Base-by-base conservation (phyloP, 2,797 vertebrate species). In the Chrysocyon brachyurus region DNA sequence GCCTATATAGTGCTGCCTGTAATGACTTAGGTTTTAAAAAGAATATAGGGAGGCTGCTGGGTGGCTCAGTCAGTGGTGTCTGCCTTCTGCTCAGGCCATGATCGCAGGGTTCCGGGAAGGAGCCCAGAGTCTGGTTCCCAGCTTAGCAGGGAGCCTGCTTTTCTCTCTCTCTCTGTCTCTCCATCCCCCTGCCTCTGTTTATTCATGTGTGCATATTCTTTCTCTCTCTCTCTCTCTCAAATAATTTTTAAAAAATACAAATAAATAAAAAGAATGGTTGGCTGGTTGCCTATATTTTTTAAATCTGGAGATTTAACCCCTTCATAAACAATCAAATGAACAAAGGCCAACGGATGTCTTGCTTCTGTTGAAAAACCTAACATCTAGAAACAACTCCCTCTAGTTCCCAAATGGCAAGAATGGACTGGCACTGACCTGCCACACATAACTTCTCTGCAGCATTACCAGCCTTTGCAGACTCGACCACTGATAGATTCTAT, bases 391-490 rank as follows among this genome's bases (percentile, higher is more conserved):
- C 33, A 82, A 22, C 24, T 6, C 6, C 5, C 6, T 36, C 28
- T 31, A 12, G 36, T 22, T 89, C 24, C 31, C 68, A 70, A 81
- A 61, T 21, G 19, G 6, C 73, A 59, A 77, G 7, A 75, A 33
- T 12, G 31, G 52, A n/a, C 31, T 31, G 0, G 52, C 19, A 21
- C 49, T 78, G 11, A 82, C 9, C 4, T 36, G 64, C 2, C 12
- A 16, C 6, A 14, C 0, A 1, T 9, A 26, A 24, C 78, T 36
- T 17, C 16, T 19, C 5, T 16, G 0, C 12, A 49, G 4, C 6
- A 26, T 31, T 19, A 19, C 61, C 15, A 61, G 26, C 56, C 36
- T 54, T 87, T 54, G 3, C 21, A 79, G 46, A 24, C 31, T 84
- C 77, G 28, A 16, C 17, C 24, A 66, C 22, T 49, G 7, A 24